phyloP scores from a whole-genome alignment of 2,888 invertebrate genomes.

The Eristalis pertinax region DNA sequence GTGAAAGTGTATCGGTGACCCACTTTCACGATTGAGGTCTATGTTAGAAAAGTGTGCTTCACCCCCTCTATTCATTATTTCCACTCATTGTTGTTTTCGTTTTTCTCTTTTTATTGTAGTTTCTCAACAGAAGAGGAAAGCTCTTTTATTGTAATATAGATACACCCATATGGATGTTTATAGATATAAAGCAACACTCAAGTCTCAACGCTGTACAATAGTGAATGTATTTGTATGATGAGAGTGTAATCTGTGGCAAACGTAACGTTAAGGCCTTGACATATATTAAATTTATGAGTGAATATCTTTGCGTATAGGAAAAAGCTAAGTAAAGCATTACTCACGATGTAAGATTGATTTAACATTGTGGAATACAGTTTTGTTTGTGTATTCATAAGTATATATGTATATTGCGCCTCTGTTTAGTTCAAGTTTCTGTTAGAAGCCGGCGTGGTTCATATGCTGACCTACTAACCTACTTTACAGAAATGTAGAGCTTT shows the following conservation, averaged over 20 bases:
- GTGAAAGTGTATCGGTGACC: conserved; percentile 95
- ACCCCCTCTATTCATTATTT: conserved; percentile 47
- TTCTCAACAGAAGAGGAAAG: conserved; percentile 55
- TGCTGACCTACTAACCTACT: conserved; percentile 91
- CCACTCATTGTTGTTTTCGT: conserved; percentile 45
- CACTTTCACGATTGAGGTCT: conserved; percentile 97
- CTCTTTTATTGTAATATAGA: conserved; percentile 51
- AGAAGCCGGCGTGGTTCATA: conserved; percentile 55
- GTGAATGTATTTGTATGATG: conserved; percentile 7
- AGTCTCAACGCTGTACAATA: conserved; percentile 9
- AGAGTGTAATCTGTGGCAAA: conserved; percentile 48
- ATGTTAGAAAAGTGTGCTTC: conserved; percentile 85
- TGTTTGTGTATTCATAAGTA: background rate
- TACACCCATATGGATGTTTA: conserved; percentile 36
- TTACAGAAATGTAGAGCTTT: conserved; percentile 83
- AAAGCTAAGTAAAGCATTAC: conserved; percentile 10
- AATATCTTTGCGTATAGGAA: conserved; percentile 13
- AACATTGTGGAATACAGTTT: background rate
- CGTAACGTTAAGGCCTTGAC: conserved; percentile 69
- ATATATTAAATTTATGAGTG: conserved; percentile 55
- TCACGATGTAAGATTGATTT: conserved; percentile 14
- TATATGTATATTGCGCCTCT: conserved; percentile 2
- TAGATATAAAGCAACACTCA: conserved; percentile 32
- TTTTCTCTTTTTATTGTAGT: conserved; percentile 35
- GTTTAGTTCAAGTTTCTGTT: conserved; percentile 34